phyloP scores from a whole-genome alignment of 2,113 vertebrate species.

The Coturnix japonica region DNA sequence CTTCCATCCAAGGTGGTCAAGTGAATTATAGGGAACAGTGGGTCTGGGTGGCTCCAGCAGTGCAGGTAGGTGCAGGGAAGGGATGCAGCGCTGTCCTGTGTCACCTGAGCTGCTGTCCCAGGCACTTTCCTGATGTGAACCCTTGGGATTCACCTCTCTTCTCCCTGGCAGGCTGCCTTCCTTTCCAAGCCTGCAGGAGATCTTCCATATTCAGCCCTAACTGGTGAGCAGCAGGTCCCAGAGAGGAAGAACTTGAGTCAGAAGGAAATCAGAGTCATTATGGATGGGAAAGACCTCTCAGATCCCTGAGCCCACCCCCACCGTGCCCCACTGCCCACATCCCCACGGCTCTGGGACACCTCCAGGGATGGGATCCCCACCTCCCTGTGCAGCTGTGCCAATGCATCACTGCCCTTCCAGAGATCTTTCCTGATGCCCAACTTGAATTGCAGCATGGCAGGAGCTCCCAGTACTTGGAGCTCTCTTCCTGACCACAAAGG shows the following conservation, averaged over 20 bases:
- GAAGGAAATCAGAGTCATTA: background rate
- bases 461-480: background rate
- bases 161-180: background rate
- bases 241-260: slow-evolving; percentile 1
- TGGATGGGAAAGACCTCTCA: background rate
- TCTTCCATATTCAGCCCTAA: background rate
- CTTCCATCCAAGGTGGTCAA: background rate
- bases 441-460: background rate
- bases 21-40: background rate
- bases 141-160: background rate
- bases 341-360: background rate
- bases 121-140: background rate
- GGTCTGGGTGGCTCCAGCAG: background rate
- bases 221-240: background rate
- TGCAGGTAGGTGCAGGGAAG: too few relatives aligned
- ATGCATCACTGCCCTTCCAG: background rate
- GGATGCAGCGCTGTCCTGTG: background rate
- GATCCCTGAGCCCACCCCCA: background rate
- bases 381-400: background rate
- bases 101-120: background rate
- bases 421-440: background rate
- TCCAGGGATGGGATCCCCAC: too few relatives aligned
- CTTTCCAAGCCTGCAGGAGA: background rate
- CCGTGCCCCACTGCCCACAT: background rate
- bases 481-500: background rate